Evolutionary conservation across 2,113 vertebrate genomes (phyloP).

Genomic region (Serilophus lunatus): DNA sequence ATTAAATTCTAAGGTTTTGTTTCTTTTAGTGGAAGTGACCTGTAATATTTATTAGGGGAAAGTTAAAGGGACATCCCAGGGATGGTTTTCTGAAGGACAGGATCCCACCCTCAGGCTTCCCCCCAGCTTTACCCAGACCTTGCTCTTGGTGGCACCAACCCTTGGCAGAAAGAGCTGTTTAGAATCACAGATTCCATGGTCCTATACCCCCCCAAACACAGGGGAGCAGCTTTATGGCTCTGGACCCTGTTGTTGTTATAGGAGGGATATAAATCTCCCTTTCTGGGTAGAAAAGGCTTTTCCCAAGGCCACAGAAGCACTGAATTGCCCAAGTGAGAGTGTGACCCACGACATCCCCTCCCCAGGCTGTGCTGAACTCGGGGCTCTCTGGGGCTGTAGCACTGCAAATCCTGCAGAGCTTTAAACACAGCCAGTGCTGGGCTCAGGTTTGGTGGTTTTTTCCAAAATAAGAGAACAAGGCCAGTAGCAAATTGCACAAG

Average conservation of each 20-base stretch:
- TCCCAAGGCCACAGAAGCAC: background rate
- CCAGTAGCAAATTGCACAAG: background rate
- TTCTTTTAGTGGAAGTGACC: background rate
- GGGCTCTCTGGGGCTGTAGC: background rate
- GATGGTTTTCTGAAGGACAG: background rate
- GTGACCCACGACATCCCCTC: fast-evolving
- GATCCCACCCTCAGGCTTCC: background rate
- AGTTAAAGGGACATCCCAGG: background rate
- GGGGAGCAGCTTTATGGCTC: background rate
- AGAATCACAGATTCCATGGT: background rate
- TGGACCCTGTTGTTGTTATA: background rate
- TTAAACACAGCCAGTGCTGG: background rate
- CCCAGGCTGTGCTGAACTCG: background rate
- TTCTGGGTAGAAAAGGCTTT: background rate
- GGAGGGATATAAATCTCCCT: background rate
- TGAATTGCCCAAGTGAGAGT: background rate
- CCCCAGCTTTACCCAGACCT: background rate
- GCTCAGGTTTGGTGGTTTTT: background rate
- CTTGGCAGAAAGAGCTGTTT: background rate
- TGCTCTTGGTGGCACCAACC: background rate
- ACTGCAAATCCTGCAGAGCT: background rate
- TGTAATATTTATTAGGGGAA: background rate
- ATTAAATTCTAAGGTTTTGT: background rate
- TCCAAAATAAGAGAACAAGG: background rate
- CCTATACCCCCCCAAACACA: background rate